phyloP scores from a whole-genome alignment of 2,888 invertebrate species.

The Parelbella ahira region DNA sequence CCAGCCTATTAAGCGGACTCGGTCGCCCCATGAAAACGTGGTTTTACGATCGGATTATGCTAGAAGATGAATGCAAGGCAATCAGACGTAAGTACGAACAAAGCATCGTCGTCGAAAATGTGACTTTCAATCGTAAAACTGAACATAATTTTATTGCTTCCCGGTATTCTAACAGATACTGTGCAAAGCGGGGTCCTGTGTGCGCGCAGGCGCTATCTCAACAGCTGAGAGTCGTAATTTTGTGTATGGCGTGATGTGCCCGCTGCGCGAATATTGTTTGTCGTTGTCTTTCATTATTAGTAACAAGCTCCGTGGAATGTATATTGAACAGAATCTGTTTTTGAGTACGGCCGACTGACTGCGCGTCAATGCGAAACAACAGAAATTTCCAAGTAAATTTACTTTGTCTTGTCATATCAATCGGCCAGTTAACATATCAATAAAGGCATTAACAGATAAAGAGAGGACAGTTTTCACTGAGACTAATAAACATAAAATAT shows the following conservation, averaged over 20 bases:
- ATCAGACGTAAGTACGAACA: constrained; percentile 66
- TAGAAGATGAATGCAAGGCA: constrained; percentile 68
- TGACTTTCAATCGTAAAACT: constrained; percentile 72
- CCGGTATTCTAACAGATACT: constrained; percentile 55
- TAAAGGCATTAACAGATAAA: constrained; percentile 20
- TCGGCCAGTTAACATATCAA: constrained; percentile 16
- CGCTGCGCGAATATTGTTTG: constrained; percentile 16
- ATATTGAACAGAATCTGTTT: constrained; percentile 39
- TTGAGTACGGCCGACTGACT: constrained; percentile 32
- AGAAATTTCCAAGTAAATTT: constrained; percentile 17
- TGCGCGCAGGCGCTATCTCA: constrained; percentile 40
- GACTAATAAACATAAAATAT: constrained; percentile 19
- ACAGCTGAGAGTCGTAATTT: constrained; percentile 36
- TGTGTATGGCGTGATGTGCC: constrained; percentile 6
- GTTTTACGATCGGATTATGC: constrained; percentile 72
- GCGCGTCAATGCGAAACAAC: constrained; percentile 31
- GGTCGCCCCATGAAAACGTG: constrained; percentile 51
- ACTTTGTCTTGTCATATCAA: constrained; percentile 16
- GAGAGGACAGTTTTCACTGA: constrained; percentile 16
- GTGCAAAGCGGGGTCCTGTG: constrained; percentile 45
- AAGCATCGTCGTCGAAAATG: constrained; percentile 72
- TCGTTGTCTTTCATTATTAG: constrained; percentile 47
- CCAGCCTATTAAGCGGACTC: constrained; percentile 33
- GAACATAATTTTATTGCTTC: constrained; percentile 68
- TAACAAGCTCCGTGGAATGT: constrained; percentile 49